These are phyloP conservation scores for Buceros bicornis DNA, from an alignment of 2,797 vertebrate genomes.

Conservation along the genomic window DNA sequence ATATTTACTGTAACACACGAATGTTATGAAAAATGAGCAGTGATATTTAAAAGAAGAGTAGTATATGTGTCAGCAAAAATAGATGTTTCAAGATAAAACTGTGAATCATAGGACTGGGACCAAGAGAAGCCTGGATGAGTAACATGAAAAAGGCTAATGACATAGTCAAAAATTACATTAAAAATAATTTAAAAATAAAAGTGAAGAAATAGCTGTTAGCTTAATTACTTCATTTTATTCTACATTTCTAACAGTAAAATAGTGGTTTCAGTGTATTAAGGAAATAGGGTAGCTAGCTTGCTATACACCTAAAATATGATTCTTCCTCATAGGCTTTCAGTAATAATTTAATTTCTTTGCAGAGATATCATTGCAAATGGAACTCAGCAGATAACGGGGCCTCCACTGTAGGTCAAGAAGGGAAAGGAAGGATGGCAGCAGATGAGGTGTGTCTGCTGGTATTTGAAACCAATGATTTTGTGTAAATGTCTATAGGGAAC, in stretches of 20 bases:
- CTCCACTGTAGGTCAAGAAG: not conserved
- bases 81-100: not conserved
- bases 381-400: not conserved
- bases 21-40: not conserved
- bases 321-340: not conserved
- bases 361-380: not conserved
- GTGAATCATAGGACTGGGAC: not conserved
- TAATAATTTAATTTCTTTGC: not conserved
- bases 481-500: not conserved
- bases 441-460: not conserved
- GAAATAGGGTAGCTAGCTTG: not conserved
- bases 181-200: not conserved
- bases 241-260: not conserved
- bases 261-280: not conserved
- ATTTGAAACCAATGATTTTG: not conserved
- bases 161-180: not conserved
- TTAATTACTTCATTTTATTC: not conserved
- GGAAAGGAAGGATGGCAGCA: not conserved
- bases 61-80: not conserved
- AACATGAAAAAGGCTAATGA: not conserved
- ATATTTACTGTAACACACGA: not conserved
- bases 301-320: not conserved
- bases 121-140: not conserved
- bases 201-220: not conserved
- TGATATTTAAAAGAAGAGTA: not conserved